A percentile compares a stretch with the other conserved stretches of the same genome.
Conservation (phyloP, 1,140 invertebrate species). For the Drosophila chauvacae region DNA sequence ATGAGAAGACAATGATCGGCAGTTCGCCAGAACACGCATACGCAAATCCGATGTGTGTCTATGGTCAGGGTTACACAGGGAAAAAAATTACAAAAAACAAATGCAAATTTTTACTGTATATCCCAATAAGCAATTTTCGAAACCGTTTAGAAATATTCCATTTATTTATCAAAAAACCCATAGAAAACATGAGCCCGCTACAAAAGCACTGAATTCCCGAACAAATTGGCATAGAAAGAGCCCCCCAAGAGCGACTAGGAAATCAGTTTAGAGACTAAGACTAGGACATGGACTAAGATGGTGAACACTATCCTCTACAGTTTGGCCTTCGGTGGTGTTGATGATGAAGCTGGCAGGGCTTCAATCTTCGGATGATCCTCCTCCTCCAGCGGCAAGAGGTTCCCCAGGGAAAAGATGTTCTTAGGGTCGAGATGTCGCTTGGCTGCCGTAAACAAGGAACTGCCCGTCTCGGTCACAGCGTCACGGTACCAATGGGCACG, state of each 20-base stretch:
- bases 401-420: slow-evolving; percentile 96
- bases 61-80: slow-evolving; percentile 18
- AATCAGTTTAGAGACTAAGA: slow-evolving; percentile 48
- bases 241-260: slow-evolving; percentile 50
- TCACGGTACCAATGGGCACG: slow-evolving; percentile 92
- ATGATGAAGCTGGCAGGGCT: slow-evolving; percentile 1
- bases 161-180: slow-evolving; percentile 79
- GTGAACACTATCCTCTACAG: slow-evolving; percentile 47
- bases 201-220: slow-evolving; percentile 43
- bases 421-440: slow-evolving; percentile 96
- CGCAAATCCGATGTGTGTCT: slow-evolving; percentile 23
- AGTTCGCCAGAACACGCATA: slow-evolving; percentile 54
- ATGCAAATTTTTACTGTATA: background rate
- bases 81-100: background rate
- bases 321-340: slow-evolving; percentile 66
- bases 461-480: slow-evolving; percentile 91
- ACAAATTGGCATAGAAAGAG: slow-evolving; percentile 25
- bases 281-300: slow-evolving; percentile 56
- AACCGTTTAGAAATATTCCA: slow-evolving; percentile 59
- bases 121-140: background rate
- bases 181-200: slow-evolving; percentile 68
- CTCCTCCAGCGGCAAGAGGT: slow-evolving; percentile 86
- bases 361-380: slow-evolving; percentile 7
- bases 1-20: slow-evolving; percentile 62
- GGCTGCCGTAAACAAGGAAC: slow-evolving; percentile 90